Evolutionary conservation across 2,888 invertebrate species (phyloP), one percentile per base, ranked within the genome.

Genomic region (Chydorus sphaericus): DNA sequence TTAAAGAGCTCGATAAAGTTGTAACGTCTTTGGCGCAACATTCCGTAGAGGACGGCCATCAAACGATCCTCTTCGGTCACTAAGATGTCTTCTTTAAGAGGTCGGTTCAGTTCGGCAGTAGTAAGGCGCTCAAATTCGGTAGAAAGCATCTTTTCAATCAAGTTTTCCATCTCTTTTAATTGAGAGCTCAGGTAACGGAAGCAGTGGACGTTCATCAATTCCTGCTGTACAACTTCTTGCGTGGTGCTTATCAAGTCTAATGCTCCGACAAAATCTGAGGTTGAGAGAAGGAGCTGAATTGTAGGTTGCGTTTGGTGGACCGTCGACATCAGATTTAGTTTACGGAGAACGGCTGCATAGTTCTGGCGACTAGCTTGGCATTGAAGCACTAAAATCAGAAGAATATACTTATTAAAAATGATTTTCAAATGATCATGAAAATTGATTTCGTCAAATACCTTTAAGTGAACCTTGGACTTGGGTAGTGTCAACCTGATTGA

Each of bases 281-380:
- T 91, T 59, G 93, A 90, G 48, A 98, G 74, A 51, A 97, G 74
- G 56, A 93, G 76, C 69, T 98, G 98, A 65, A 98, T 85, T 71
- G 92, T 96, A 1, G 94, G 90, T 69, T 98, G 98, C 18, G 97
- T 96, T 74, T 98, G 96, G 69, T 94, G 85, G 8, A 97, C 92
- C 4, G 92, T 93, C 7, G 86, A 82, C 84, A 97, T 94, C 57
- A 94, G 72, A 67, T 89, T 89, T 48, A 96, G 71, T 75, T 76
- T 52, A 26, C 36, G 23, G 33, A 36, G 36, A 3, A 52, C 52
- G 7, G 33, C 20, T 20, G 36, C 36, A 20, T 52, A 36, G 26
- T 52, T 52, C 36, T 52, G 52, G 4, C 52, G 52, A 10, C 36
- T 23, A 52, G 36, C 36, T 23, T 52, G 31, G 4, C 31, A 20